Evolutionary conservation across 2,888 invertebrate species (phyloP).

Genomic region (Dolomedes plantarius): DNA sequence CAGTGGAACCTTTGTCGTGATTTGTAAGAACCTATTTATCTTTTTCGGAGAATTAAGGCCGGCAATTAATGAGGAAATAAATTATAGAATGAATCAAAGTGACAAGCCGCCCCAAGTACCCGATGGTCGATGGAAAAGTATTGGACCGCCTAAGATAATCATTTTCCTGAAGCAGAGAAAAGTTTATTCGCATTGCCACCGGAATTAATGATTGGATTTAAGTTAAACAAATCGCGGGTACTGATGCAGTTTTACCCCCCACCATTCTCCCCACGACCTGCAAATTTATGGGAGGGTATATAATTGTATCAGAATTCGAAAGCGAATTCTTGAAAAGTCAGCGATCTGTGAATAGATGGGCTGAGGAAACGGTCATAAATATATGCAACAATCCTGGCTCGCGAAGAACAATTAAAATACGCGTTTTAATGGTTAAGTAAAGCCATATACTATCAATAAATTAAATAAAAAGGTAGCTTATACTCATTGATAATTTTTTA

Average conservation of each 20-base stretch:
- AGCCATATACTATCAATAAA: background rate
- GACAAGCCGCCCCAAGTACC: constrained; percentile 58
- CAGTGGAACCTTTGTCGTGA: constrained; percentile 63
- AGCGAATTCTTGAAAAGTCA: constrained; percentile 61
- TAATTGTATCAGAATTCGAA: constrained; percentile 68
- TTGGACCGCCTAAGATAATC: constrained; percentile 53
- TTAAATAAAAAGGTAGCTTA: no score
- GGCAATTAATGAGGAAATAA: constrained; percentile 71
- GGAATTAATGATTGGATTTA: constrained; percentile 66
- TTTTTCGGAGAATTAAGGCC: constrained; percentile 71
- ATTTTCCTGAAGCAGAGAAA: constrained; percentile 69
- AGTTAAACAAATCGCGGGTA: constrained; percentile 66
- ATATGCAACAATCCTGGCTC: constrained; percentile 15
- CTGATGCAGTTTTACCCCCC: constrained; percentile 46
- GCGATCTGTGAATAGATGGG: constrained; percentile 54
- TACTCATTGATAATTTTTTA: no score
- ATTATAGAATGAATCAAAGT: constrained; percentile 71
- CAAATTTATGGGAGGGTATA: constrained; percentile 61
- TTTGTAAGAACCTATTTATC: constrained; percentile 70
- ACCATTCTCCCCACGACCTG: background rate
- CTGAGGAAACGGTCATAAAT: constrained; percentile 48
- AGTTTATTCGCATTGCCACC: constrained; percentile 58
- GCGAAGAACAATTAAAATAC: constrained; percentile 44
- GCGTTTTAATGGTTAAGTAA: background rate
- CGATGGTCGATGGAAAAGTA: constrained; percentile 67